These are phyloP conservation scores for Bhutanitis thaidina DNA, from an alignment of 2,888 invertebrate genomes.

Conservation along the genomic window DNA sequence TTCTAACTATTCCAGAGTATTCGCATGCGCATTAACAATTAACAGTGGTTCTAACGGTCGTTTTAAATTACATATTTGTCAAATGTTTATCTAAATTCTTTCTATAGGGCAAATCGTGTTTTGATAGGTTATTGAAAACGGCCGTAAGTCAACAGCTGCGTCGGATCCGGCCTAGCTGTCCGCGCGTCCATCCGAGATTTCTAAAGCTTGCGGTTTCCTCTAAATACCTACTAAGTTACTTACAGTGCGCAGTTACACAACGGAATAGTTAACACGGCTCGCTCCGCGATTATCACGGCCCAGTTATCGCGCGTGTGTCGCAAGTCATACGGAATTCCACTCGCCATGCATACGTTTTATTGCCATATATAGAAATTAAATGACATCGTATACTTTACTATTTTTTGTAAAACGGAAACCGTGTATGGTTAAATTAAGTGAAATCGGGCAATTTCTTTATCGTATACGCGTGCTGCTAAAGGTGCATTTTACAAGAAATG, in stretches of 20 bases:
- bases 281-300: slow-evolving; percentile 64
- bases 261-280: slow-evolving; percentile 35
- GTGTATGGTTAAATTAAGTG: no score
- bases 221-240: slow-evolving; percentile 21
- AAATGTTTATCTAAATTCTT: no score
- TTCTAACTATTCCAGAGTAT: no score
- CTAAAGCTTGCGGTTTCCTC: slow-evolving; percentile 27
- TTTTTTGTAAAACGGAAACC: neutral
- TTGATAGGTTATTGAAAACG: no score
- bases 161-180: neutral
- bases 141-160: neutral
- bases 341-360: neutral
- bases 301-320: slow-evolving; percentile 55
- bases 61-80: no score
- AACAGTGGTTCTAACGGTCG: no score
- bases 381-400: neutral
- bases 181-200: slow-evolving; percentile 12
- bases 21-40: neutral
- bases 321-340: slow-evolving; percentile 43
- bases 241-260: slow-evolving; percentile 32
- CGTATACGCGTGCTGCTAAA: no score
- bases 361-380: neutral
- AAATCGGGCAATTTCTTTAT: no score
- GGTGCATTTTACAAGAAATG: no score
- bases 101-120: no score